phyloP scores from a whole-genome alignment of 2,797 vertebrate genomes.

The Onychomys torridus region DNA sequence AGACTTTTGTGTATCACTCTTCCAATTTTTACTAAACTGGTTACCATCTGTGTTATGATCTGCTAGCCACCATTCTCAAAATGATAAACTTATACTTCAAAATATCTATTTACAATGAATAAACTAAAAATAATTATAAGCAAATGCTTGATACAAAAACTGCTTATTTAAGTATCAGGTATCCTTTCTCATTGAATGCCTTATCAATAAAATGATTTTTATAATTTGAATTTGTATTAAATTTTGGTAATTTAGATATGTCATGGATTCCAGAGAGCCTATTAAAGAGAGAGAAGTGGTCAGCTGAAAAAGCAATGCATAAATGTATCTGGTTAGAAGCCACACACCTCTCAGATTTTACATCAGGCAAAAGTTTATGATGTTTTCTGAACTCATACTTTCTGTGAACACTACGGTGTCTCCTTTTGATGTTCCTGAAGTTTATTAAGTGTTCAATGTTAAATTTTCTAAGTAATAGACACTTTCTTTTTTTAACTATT shows the following conservation, averaged over 20 bases:
- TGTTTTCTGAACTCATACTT: not conserved
- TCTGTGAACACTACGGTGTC: not conserved
- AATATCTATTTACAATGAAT: not conserved
- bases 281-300: not conserved
- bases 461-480: conserved; percentile 25
- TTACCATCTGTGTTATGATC: too few relatives aligned
- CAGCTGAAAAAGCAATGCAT: not conserved
- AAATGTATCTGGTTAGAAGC: not conserved
- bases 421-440: conserved; percentile 8
- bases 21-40: not conserved
- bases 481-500: not conserved
- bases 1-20: not conserved
- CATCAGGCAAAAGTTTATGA: not conserved
- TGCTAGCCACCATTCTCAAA: not conserved
- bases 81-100: not conserved
- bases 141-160: not conserved
- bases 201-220: conserved; percentile 12
- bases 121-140: not conserved
- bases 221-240: not conserved
- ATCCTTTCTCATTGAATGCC: not conserved
- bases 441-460: conserved; percentile 10
- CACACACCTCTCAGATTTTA: not conserved
- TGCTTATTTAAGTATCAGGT: not conserved
- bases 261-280: not conserved
- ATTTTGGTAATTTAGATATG: not conserved